A percentile compares a stretch with the other conserved stretches of the same genome.
Conservation (phyloP, 2,113 vertebrate species). For the Dinomys branickii region DNA sequence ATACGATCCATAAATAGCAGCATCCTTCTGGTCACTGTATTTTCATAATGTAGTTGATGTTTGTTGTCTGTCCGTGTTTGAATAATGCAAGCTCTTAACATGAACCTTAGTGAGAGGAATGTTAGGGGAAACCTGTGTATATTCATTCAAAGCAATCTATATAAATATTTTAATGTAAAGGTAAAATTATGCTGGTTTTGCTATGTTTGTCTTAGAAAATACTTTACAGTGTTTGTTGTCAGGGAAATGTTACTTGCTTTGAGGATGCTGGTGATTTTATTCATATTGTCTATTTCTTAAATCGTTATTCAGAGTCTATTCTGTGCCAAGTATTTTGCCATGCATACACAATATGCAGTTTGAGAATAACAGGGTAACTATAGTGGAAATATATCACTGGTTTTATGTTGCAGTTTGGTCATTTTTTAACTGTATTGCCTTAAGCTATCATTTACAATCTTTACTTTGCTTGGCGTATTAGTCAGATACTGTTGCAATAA, state of each 20-base stretch:
- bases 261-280: not conserved
- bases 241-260: constrained; percentile 25
- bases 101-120: not conserved
- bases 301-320: not conserved
- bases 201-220: not conserved
- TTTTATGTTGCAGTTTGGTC: not conserved
- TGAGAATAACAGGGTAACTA: not conserved
- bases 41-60: not conserved
- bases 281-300: not conserved
- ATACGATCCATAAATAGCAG: not conserved
- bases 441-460: not conserved
- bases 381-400: not conserved
- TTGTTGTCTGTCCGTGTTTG: not conserved
- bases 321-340: not conserved
- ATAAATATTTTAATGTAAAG: constrained; percentile 19
- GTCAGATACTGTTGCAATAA: not conserved
- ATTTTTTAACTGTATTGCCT: not conserved
- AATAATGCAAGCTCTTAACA: not conserved
- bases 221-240: not conserved
- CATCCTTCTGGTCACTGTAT: not conserved
- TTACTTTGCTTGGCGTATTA: not conserved
- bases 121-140: not conserved
- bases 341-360: not conserved
- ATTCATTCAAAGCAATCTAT: not conserved
- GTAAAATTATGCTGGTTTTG: not conserved